Evolutionary conservation across 2,113 vertebrate genomes (phyloP).

Genomic region (Romanogobio albipinnatus): DNA sequence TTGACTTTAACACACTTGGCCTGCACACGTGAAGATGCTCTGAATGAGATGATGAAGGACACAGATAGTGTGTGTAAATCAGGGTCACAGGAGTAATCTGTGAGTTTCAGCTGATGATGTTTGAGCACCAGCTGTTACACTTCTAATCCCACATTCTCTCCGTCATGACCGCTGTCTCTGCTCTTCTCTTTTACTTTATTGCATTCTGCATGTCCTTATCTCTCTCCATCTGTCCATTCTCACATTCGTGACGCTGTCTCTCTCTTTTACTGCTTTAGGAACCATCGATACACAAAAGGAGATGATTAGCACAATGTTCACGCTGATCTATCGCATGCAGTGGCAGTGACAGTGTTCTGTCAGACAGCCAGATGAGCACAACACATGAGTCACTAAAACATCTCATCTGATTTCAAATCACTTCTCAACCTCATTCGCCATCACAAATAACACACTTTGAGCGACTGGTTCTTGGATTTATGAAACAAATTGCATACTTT

Average conservation of each 20-base stretch:
- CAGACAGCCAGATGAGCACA: neutral
- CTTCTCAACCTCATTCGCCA: neutral
- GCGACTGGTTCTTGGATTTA: neutral
- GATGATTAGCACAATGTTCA: slow-evolving; percentile 7
- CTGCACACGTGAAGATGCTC: neutral
- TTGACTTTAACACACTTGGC: neutral
- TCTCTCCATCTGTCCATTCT: slow-evolving; percentile 42
- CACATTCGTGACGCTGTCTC: neutral
- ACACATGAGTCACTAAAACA: too few relatives aligned
- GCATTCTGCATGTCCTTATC: slow-evolving; percentile 25
- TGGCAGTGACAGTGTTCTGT: neutral
- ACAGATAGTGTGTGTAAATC: slow-evolving; percentile 29
- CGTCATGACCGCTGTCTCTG: neutral
- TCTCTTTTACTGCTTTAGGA: neutral
- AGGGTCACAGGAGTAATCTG: slow-evolving; percentile 12
- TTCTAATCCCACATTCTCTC: slow-evolving; percentile 58
- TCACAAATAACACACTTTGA: neutral
- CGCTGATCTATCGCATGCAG: neutral
- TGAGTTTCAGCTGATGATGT: slow-evolving; percentile 48
- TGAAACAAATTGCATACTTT: neutral
- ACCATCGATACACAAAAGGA: neutral
- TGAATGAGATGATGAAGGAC: neutral
- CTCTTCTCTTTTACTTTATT: slow-evolving; percentile 13
- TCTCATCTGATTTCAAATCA: neutral
- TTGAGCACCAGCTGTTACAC: slow-evolving; percentile 59